Percentiles rank a stretch among this genome's conserved stretches.
These are phyloP conservation scores for Stenotaenia linearis DNA, from an alignment of 2,888 invertebrate genomes.

Conservation along the genomic window DNA sequence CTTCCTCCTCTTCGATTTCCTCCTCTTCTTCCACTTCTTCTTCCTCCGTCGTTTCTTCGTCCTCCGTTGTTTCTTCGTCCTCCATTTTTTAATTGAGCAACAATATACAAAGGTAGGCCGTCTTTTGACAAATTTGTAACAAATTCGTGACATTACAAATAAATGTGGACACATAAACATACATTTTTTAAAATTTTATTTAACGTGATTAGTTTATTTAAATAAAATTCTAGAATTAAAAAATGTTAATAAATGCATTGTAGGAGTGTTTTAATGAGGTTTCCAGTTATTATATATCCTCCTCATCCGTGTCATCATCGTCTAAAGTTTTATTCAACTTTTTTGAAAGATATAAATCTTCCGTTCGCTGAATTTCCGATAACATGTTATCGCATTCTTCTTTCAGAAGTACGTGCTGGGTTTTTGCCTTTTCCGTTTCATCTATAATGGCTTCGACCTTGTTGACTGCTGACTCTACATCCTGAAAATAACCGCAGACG, in stretches of 20 bases:
- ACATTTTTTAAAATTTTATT: too few species aligned
- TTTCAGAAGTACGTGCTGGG: not conserved
- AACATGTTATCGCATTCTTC: not conserved
- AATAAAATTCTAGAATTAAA: not conserved
- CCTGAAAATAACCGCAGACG: not conserved
- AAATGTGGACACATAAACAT: too few species aligned
- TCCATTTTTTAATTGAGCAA: too few species aligned
- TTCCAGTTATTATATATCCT: not conserved
- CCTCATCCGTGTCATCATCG: not conserved
- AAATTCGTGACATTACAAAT: too few species aligned
- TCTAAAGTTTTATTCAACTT: not conserved
- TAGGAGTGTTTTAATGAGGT: not conserved
- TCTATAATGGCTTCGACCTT: not conserved
- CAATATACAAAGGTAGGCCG: too few species aligned
- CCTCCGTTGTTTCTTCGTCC: too few species aligned
- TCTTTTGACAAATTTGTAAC: too few species aligned
- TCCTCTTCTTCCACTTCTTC: too few species aligned
- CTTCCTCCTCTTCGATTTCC: too few species aligned
- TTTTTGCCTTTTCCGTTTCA: not conserved
- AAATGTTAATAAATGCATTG: not conserved
- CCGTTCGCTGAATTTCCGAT: not conserved
- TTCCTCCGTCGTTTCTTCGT: too few species aligned
- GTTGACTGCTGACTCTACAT: not conserved
- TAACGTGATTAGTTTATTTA: not conserved
- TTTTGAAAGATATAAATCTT: not conserved